Conservation (phyloP, 1,140 invertebrate genomes). For the Pogonus chalceus region DNA sequence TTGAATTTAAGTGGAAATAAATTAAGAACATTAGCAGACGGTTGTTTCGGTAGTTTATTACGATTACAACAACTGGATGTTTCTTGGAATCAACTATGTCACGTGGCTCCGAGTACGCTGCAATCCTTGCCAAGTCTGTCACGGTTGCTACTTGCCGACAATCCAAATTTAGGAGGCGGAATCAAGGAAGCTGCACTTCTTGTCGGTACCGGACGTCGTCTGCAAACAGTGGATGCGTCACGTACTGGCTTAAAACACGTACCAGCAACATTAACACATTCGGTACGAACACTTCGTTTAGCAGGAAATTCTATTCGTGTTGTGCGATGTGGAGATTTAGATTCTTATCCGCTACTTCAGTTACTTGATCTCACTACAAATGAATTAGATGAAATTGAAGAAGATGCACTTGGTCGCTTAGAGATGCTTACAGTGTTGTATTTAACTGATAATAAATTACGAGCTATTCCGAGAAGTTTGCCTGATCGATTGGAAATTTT, state of each 20-base stretch:
- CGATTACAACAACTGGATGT: conserved; percentile 69
- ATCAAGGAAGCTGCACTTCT: conserved; percentile 50
- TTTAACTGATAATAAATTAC: conserved; percentile 64
- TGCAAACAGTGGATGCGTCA: conserved; percentile 74
- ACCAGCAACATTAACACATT: conserved; percentile 73
- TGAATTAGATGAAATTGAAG: conserved; percentile 63
- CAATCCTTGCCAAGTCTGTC: conserved; percentile 64
- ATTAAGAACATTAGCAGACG: conserved; percentile 44
- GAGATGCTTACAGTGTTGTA: conserved; percentile 70
- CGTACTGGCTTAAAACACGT: conserved; percentile 66
- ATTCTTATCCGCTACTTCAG: conserved; percentile 76
- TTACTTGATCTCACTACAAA: conserved; percentile 75
- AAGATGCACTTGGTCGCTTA: conserved; percentile 73
- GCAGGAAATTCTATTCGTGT: conserved; percentile 53
- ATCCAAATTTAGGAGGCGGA: conserved; percentile 47
- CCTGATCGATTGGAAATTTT: conserved; percentile 49
- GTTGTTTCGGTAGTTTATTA: conserved; percentile 51
- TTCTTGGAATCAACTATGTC: conserved; percentile 62
- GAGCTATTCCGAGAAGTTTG: conserved; percentile 53
- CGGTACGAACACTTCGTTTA: conserved; percentile 67
- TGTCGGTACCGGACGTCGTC: conserved; percentile 54
- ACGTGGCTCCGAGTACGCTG: conserved; percentile 59
- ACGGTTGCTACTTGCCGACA: conserved; percentile 64
- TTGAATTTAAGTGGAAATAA: conserved; percentile 62
- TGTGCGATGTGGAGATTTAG: conserved; percentile 74